Conservation (phyloP, 2,113 vertebrate genomes). For the Oncorhynchus gorbuscha region DNA sequence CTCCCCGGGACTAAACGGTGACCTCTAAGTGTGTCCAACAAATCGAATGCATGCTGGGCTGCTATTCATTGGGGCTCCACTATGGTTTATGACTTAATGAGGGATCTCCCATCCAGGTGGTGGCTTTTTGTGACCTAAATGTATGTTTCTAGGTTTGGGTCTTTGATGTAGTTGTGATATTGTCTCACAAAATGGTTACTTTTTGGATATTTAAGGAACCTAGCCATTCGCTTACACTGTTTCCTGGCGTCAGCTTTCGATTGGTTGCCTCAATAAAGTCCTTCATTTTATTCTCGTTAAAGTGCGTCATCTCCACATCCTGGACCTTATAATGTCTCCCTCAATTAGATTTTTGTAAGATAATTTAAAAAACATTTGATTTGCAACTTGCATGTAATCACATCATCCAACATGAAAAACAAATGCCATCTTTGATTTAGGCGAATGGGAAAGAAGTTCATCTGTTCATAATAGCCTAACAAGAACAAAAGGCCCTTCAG, state of each 20-base stretch:
- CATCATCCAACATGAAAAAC: constrained; percentile 63
- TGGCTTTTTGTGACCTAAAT: constrained; percentile 39
- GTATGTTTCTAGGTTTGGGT: neutral
- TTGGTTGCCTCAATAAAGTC: constrained; percentile 37
- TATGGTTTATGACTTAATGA: constrained; percentile 63
- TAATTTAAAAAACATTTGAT: constrained; percentile 54
- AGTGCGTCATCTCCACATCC: constrained; percentile 49
- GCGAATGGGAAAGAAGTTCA: constrained; percentile 55
- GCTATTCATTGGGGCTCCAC: neutral
- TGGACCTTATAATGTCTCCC: constrained; percentile 37
- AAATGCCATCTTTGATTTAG: constrained; percentile 64
- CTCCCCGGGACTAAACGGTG: constrained; percentile 52
- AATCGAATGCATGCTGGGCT: constrained; percentile 65
- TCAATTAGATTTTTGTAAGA: constrained; percentile 55
- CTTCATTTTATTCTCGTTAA: constrained; percentile 20
- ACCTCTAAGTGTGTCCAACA: constrained; percentile 67
- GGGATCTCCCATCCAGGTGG: constrained; percentile 39
- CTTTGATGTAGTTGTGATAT: too few relatives aligned
- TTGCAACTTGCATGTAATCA: constrained; percentile 42
- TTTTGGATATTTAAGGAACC: neutral
- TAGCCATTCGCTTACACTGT: constrained; percentile 22
- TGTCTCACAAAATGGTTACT: too few relatives aligned
- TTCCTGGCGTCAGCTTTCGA: constrained; percentile 36
- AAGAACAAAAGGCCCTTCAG: constrained; percentile 64
- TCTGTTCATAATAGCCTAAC: constrained; percentile 68